These are phyloP conservation scores for Zhuqinia jingwanae DNA, from an alignment of 2,888 invertebrate species.

Conservation along the genomic window DNA sequence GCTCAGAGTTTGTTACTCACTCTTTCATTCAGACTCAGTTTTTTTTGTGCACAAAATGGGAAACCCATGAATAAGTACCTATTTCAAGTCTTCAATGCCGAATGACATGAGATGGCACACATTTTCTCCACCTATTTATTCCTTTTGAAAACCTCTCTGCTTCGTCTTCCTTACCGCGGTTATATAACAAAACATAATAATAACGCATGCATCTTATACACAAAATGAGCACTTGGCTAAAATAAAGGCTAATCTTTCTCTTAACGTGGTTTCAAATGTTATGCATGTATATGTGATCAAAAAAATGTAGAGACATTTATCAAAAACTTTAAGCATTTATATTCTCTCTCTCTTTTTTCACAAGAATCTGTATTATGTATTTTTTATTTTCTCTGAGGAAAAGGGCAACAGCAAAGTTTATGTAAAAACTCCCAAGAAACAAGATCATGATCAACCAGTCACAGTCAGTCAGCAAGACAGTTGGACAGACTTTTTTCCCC, in stretches of 20 bases:
- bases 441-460: neutral
- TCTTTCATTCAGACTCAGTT: slow-evolving; percentile 4
- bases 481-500: too few relatives aligned
- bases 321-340: neutral
- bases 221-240: slow-evolving; percentile 59
- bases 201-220: neutral
- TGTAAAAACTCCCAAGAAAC: neutral
- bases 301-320: neutral
- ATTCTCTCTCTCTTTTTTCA: too few relatives aligned
- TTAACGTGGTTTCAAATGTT: too few relatives aligned
- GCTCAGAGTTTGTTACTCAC: neutral
- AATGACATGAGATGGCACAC: neutral
- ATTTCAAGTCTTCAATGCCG: too few relatives aligned
- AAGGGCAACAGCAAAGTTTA: slow-evolving; percentile 19
- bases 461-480: slow-evolving; percentile 41
- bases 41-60: slow-evolving; percentile 37
- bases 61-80: slow-evolving; percentile 43
- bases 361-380: too few relatives aligned
- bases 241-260: slow-evolving; percentile 53
- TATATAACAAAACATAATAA: neutral
- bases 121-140: neutral
- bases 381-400: neutral
- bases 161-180: too few relatives aligned
- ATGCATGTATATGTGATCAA: too few relatives aligned
- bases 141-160: neutral